These are phyloP conservation scores for Zosterops hypoxanthus DNA, from an alignment of 2,113 vertebrate species.

Conservation along the genomic window DNA sequence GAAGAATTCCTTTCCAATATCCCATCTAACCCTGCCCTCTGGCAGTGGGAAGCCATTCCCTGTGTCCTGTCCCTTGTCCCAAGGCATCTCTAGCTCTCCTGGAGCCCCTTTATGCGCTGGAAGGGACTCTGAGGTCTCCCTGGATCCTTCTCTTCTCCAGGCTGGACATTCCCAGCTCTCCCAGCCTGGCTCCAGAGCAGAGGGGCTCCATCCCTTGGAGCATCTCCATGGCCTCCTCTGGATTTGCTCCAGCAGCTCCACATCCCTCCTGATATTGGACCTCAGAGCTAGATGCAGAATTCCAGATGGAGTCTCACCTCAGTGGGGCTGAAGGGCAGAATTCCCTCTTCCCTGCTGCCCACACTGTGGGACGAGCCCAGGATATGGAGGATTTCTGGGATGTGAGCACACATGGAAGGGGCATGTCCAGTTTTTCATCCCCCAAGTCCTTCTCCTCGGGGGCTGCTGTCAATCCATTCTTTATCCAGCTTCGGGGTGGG, in stretches of 20 bases:
- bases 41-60: neutral
- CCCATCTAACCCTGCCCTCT: neutral
- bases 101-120: neutral
- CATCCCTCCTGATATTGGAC: fast-evolving
- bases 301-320: neutral
- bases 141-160: fast-evolving
- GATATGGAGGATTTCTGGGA: neutral
- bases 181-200: neutral
- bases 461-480: neutral
- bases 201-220: neutral
- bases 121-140: neutral
- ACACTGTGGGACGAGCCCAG: fast-evolving
- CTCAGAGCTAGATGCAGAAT: neutral
- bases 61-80: neutral
- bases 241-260: fast-evolving
- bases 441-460: neutral
- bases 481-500: neutral
- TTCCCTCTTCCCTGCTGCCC: neutral
- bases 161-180: neutral
- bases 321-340: fast-evolving
- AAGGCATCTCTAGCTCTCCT: neutral
- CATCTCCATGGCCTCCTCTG: fast-evolving
- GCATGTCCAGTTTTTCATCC: neutral
- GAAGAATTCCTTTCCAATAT: neutral
- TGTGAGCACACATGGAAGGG: neutral